Percentiles rank a stretch among this genome's conserved stretches.
phyloP scores from a whole-genome alignment of 2,888 invertebrate genomes.

The Cephus rjabovi region DNA sequence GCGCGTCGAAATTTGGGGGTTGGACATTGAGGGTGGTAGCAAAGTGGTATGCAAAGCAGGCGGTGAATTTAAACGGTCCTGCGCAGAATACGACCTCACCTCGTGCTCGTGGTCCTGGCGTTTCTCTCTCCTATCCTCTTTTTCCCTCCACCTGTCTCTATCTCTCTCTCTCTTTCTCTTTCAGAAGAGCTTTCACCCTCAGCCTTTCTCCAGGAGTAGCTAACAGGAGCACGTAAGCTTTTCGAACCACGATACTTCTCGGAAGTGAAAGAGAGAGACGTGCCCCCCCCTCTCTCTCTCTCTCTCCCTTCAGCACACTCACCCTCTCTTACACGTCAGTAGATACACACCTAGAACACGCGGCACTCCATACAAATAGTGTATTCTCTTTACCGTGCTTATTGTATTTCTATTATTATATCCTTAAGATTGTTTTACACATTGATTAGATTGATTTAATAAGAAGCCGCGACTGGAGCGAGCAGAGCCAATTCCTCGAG shows the following conservation, averaged over 20 bases:
- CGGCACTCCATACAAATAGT: background rate
- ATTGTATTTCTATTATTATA: background rate
- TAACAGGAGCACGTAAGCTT: constrained; percentile 3
- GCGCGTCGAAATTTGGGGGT: constrained; percentile 18
- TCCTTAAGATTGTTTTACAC: background rate
- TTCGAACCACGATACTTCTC: constrained; percentile 3
- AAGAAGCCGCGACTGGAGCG: background rate
- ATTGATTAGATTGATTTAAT: background rate
- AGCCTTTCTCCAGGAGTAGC: background rate
- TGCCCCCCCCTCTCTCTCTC: background rate
- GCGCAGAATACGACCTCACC: constrained; percentile 59
- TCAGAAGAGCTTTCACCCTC: background rate
- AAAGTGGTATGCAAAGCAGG: constrained; percentile 63
- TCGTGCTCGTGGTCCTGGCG: constrained; percentile 45
- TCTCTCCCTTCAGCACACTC: background rate
- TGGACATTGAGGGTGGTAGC: constrained; percentile 36
- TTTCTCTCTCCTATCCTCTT: constrained; percentile 16
- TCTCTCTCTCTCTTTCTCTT: constrained; percentile 3
- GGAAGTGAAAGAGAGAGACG: background rate
- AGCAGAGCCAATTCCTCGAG: background rate
- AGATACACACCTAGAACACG: background rate
- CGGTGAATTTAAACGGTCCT: constrained; percentile 62
- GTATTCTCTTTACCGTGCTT: background rate
- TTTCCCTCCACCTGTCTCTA: constrained; percentile 11
- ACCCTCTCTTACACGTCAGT: background rate